These are phyloP conservation scores for Acanthosepion lycidas DNA, from an alignment of 2,888 invertebrate genomes.

Conservation along the genomic window DNA sequence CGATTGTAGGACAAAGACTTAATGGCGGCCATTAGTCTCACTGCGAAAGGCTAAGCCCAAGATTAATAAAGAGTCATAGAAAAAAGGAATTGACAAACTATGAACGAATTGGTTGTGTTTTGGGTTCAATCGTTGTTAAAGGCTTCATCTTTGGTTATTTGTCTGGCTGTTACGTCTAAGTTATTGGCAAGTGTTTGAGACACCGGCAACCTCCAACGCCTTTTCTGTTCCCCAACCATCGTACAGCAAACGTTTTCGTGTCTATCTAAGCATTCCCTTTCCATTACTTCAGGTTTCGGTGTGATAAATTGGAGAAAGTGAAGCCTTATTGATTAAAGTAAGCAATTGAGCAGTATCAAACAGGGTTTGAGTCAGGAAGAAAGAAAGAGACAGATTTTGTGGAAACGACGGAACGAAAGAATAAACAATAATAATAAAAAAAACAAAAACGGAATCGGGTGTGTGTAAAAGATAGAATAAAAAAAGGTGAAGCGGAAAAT, in stretches of 20 bases:
- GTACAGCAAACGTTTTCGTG: background rate
- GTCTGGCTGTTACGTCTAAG: constrained; percentile 33
- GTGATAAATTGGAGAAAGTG: constrained; percentile 17
- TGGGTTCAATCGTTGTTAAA: constrained; percentile 6
- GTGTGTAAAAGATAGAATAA: background rate
- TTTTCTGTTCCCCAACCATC: background rate
- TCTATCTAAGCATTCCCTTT: background rate
- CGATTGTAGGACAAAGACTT: background rate
- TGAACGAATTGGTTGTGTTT: constrained; percentile 33
- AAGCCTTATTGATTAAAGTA: constrained; percentile 4
- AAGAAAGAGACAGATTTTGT: background rate
- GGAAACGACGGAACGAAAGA: background rate
- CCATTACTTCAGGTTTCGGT: background rate
- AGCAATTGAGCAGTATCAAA: constrained; percentile 33
- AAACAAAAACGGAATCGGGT: background rate
- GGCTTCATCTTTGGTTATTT: background rate
- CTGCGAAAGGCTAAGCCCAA: background rate
- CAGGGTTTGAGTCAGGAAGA: background rate
- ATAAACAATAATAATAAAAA: no score
- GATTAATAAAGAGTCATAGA: background rate
- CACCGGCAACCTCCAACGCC: background rate
- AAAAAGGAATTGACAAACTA: background rate
- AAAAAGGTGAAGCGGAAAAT: constrained; percentile 17
- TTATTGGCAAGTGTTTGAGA: background rate
- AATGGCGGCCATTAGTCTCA: background rate